Base-by-base conservation (phyloP, 2,797 vertebrate genomes). In the Mallotus villosus region DNA sequence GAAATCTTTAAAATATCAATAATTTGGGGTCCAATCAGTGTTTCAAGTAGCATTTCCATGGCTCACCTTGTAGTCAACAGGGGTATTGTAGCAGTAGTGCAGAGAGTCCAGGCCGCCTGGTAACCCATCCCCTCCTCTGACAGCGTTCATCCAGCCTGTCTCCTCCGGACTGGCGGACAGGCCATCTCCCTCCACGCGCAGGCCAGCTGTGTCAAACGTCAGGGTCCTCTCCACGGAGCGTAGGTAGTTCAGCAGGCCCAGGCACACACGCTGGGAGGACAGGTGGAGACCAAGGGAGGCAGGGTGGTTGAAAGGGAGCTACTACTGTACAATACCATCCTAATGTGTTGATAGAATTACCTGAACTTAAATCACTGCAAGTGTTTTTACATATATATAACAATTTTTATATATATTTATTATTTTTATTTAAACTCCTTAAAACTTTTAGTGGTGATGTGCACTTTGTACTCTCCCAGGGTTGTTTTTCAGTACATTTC, bases 221-320 rank as follows among this genome's bases (percentile, higher is more conserved):
- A 94, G 70, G 1, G 85, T 94, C 81, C 88, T 84, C 80, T 95
- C 91, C 64, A 93, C 17, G 0, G 94, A 95, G 76, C 89, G 90
- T 84, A 94, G 92, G 80, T 90, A 94, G 85, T 91, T 95, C 67
- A 94, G 82, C 74, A 92, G 78, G 41, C 90, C 92, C 58, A 95
- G 82, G 70, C 88, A 92, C 63, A 77, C 29, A n/a, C 41, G 22
- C 92, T 95, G 78, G 70, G 41, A 2, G 21, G 34, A 68, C 0
- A 12, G 14, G 63, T 24, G 32, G 32, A 34, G 32, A 34, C 61
- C 29, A 63, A 63, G 17, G 34, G 61, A 63, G 32, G 32, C 32
- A 34, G 32, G 32, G 32, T 6, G 32, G 32, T 34, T 34, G 32
- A 34, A 1, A 34, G 1, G 7, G 5, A 34, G 1, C 8, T 6